Base-by-base conservation (phyloP, 2,797 vertebrate species). In the Halcyon badia region DNA sequence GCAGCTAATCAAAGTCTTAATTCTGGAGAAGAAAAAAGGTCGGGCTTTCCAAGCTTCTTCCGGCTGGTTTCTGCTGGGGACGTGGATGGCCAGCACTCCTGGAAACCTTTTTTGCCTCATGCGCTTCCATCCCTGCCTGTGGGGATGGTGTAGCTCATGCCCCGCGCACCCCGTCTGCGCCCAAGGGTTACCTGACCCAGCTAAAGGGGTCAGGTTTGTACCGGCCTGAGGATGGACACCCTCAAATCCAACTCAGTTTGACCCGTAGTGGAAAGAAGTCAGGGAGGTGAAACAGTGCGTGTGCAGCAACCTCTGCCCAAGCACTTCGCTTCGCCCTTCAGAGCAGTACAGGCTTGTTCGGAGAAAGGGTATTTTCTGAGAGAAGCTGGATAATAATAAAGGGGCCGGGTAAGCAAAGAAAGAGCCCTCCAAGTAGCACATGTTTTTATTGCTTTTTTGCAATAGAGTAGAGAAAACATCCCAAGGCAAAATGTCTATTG, bases 1-100 rank as follows among this genome's bases (percentile, higher is more conserved):
- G 79, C 54, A 94, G 87, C 96, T 97, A 97, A 94, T 96, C 94
- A 87, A 82, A 93, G 93, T 95, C 97, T 93, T 90, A 93, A 95
- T 95, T 94, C 78, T 95, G 83, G 70, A 90, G 81, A 95, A 93
- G 86, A 69, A 71, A 71, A 95, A 91, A 81, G 78, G 75, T 71
- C 0, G 1, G 71, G 83, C 83, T 94, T 94, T 87, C 87, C 89
- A 83, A 83, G 73, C 77, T 84, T 79, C 80, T 80, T 87, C 80
- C 2, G 84, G 61, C 84, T 89, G 94, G 58, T 62, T 94, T 86
- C 79, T 89, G 79, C 64, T 3, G 1, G 54, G n/a, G 77, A 68
- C 33, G 39, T 14, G 64, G 65, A 25, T 0, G 7, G 77, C 37
- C 37, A 2, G 71, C 56, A 5, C 60, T 58, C 78, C 75, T 14